phyloP scores from a whole-genome alignment of 2,113 vertebrate genomes.

The Hemiprocne comata region DNA sequence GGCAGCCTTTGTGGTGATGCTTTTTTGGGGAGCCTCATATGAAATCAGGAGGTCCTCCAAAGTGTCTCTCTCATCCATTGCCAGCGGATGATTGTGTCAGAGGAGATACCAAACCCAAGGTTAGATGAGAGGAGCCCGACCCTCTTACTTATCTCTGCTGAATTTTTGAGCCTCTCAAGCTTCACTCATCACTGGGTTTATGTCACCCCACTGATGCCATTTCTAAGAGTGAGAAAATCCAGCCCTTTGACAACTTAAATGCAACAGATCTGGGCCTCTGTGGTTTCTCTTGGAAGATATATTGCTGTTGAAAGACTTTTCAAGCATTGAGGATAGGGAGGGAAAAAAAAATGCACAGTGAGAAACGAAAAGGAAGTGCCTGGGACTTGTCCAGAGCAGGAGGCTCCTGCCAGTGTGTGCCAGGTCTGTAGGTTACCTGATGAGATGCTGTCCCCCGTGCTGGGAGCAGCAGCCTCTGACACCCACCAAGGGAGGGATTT shows the following conservation, averaged over 20 bases:
- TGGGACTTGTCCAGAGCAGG: background rate
- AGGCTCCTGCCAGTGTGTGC: accelerated
- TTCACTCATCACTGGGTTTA: slow-evolving; percentile 6
- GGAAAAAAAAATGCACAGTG: background rate
- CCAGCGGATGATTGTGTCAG: background rate
- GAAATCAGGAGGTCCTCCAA: background rate
- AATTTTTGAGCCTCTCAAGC: slow-evolving; percentile 8
- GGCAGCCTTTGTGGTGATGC: background rate
- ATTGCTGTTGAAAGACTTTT: slow-evolving; percentile 14
- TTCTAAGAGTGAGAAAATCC: slow-evolving; percentile 13
- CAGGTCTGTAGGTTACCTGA: background rate
- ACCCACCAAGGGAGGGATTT: accelerated
- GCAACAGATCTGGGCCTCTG: background rate
- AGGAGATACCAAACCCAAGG: background rate
- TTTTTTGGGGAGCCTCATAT: background rate
- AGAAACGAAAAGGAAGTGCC: background rate
- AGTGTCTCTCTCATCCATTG: background rate
- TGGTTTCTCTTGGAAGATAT: slow-evolving; percentile 6
- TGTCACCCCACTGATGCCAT: background rate
- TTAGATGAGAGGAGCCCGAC: background rate
- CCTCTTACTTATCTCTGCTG: background rate
- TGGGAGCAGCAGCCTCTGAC: background rate
- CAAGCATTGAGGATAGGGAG: background rate
- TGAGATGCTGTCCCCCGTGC: background rate
- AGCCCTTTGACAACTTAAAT: background rate